phyloP scores from a whole-genome alignment of 2,888 invertebrate species.

The Tribolium freemani region DNA sequence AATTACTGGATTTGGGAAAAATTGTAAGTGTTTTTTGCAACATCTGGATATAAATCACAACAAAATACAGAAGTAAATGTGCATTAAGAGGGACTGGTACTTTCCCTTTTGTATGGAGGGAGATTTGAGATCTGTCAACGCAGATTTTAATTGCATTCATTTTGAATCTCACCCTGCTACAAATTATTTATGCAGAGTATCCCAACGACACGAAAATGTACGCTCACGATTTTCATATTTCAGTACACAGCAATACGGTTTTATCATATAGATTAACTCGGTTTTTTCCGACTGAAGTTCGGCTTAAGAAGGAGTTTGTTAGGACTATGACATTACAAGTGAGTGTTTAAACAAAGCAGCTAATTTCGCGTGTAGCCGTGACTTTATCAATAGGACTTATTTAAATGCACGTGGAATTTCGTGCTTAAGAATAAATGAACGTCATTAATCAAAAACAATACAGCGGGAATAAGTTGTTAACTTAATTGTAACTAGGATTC shows the following conservation, averaged over 20 bases:
- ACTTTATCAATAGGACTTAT: conserved; percentile 35
- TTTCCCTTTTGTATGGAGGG: not conserved
- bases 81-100: not conserved
- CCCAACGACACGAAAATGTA: not conserved
- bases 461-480: conserved; percentile 40
- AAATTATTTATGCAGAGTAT: conserved; percentile 18
- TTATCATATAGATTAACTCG: not conserved
- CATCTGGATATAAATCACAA: not conserved
- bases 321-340: conserved; percentile 5
- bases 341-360: conserved; percentile 15
- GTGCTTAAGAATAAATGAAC: conserved; percentile 37
- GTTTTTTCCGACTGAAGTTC: not conserved
- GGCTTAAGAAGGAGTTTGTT: not conserved
- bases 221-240: conserved; percentile 13
- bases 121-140: conserved; percentile 14
- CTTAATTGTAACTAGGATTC: conserved; percentile 30
- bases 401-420: conserved; percentile 37
- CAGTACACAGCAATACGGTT: not conserved
- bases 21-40: not conserved
- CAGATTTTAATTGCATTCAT: conserved; percentile 15
- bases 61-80: conserved; percentile 1
- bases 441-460: conserved; percentile 43
- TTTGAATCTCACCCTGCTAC: not conserved
- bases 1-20: conserved; percentile 7
- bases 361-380: conserved; percentile 20